Base-by-base conservation (phyloP, 1,140 invertebrate species). In the Nebria ingens region DNA sequence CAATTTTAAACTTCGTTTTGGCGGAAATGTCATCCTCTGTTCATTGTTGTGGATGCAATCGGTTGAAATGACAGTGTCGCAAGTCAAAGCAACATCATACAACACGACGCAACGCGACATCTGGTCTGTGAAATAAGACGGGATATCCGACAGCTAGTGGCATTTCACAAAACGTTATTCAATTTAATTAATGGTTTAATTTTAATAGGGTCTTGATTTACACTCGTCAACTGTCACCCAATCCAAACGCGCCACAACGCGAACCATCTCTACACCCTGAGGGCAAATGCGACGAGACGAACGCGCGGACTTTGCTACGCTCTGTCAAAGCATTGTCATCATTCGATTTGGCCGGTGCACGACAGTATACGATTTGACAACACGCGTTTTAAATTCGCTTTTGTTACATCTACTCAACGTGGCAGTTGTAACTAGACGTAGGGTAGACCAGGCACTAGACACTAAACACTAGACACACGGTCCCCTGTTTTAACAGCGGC, bases 181-280 rank as follows among this genome's bases (percentile, higher is more conserved):
- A 65, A 66, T 66, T 66, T 65, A 66, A 66, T 66, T 66, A 64
- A 65, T 63, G 63, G 61, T 61, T 59, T 62, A 62, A 60, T 63
- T 65, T 59, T 61, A 55, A 62, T 61, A 45, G 40, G 40, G 40
- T 45, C 40, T 45, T 45, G 6, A 17, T 6, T 45, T 45, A 45
- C 40, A 17, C 15, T 45, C 40, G 40, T 45, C 40, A 45, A 45
- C 40, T 45, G 40, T 45, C 40, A 45, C 3, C 40, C 9, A 12
- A 4, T 17, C 3, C 17, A 12, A 45, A 45, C 40, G 17, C 17
- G 9, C 40, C 9, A 45, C 9, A 9, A 6, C 25, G 25, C 6
- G 25, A 9, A 34, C n/a, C 25, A n/a, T 34, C 25, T 34, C 6
- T 34, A 34, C 25, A 34, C 25, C 6, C 6, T 34, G 25, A 6